Conservation (phyloP, 1,140 invertebrate genomes). For the Mercenaria mercenaria region DNA sequence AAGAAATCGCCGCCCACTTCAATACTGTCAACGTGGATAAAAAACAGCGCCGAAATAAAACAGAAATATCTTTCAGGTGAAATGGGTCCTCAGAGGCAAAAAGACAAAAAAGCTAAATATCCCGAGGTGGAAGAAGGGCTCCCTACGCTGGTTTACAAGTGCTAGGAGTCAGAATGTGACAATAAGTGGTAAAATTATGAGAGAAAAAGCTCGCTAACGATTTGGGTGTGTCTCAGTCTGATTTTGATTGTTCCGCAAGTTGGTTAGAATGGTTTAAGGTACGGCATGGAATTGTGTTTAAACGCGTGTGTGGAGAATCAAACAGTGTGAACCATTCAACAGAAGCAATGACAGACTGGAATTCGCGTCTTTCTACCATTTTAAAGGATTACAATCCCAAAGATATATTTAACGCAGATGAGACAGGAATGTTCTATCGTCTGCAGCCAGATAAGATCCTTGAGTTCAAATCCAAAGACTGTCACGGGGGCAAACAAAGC, state of each 20-base stretch:
- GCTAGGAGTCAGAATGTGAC: slow-evolving; percentile 32
- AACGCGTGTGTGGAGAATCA: slow-evolving; percentile 31
- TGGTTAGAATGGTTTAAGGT: slow-evolving; percentile 22
- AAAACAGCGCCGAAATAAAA: slow-evolving; percentile 49
- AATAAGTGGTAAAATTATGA: slow-evolving; percentile 29
- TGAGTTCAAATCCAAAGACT: slow-evolving; percentile 57
- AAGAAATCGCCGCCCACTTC: slow-evolving; percentile 35
- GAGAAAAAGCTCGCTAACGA: slow-evolving; percentile 18
- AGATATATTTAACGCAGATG: slow-evolving; percentile 70
- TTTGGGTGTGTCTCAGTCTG: slow-evolving; percentile 9
- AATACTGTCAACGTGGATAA: slow-evolving; percentile 47
- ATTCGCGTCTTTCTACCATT: not conserved
- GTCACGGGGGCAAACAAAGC: slow-evolving; percentile 82
- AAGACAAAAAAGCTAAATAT: not conserved
- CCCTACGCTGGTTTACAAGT: slow-evolving; percentile 55
- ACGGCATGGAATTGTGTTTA: slow-evolving; percentile 45
- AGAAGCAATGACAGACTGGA: slow-evolving; percentile 19
- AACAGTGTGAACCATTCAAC: not conserved
- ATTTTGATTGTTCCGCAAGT: slow-evolving; percentile 35
- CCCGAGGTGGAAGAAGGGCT: slow-evolving; percentile 45
- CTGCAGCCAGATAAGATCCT: slow-evolving; percentile 63
- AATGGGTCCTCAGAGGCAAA: slow-evolving; percentile 17
- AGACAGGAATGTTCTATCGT: slow-evolving; percentile 69
- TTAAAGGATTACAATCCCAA: slow-evolving; percentile 23
- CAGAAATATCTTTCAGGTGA: slow-evolving; percentile 13